Evolutionary conservation across 2,888 invertebrate genomes (phyloP).

Genomic region (Trichacis sp.): DNA sequence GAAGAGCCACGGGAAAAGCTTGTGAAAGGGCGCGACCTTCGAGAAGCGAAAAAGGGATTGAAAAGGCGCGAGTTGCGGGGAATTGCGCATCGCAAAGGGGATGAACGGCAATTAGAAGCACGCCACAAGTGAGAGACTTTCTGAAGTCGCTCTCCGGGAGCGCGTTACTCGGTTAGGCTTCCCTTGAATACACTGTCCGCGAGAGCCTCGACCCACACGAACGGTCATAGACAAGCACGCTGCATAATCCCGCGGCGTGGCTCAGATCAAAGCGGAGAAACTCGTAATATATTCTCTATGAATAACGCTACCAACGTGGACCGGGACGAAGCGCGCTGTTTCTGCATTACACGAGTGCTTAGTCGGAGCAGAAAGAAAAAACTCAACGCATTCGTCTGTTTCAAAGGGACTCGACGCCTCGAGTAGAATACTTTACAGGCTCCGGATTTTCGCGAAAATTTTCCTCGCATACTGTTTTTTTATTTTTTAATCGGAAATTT

Average conservation of each 20-base stretch:
- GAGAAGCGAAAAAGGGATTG: constrained; percentile 1
- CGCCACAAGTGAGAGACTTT: constrained; percentile 17
- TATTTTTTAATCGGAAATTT: no score
- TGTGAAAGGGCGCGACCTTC: neutral
- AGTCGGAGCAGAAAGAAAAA: constrained; percentile 43
- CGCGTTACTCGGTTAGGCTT: constrained; percentile 47
- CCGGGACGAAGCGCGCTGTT: constrained; percentile 27
- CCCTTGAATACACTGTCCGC: constrained; percentile 27
- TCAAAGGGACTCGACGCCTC: constrained; percentile 27
- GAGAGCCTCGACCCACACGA: constrained; percentile 14
- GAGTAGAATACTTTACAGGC: constrained; percentile 35
- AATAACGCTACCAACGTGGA: constrained; percentile 50
- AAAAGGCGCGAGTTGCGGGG: constrained; percentile 7
- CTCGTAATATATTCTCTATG: constrained; percentile 63
- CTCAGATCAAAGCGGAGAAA: constrained; percentile 62
- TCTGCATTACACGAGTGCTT: constrained; percentile 36
- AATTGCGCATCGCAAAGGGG: constrained; percentile 19
- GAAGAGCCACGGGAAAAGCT: neutral
- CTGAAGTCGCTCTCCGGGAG: constrained; percentile 6
- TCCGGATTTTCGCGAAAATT: neutral
- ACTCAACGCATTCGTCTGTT: constrained; percentile 20
- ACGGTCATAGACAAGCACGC: constrained; percentile 29
- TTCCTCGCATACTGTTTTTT: no score
- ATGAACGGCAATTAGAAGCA: constrained; percentile 25
- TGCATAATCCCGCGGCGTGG: constrained; percentile 57